Percentiles rank a stretch among this genome's conserved stretches.
Evolutionary conservation across 2,797 vertebrate species (phyloP).

Genomic region (Meda fulgida): DNA sequence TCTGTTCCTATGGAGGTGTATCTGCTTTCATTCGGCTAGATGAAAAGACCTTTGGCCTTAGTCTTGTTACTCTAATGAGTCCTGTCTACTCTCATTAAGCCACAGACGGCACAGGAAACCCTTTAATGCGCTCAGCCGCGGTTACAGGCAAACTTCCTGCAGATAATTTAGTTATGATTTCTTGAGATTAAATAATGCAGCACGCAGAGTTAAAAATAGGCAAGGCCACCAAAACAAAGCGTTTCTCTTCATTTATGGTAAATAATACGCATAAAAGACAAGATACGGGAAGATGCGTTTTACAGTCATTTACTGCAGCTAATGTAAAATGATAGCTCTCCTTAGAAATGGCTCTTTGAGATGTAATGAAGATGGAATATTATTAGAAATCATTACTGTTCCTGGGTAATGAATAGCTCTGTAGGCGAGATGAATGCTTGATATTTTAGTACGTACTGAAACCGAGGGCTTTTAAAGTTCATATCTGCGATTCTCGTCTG

Average conservation of each 20-base stretch:
- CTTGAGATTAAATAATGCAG: conserved; percentile 19
- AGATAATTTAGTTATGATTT: conserved; percentile 20
- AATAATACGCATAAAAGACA: background rate
- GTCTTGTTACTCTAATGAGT: conserved; percentile 41
- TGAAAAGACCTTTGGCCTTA: conserved; percentile 31
- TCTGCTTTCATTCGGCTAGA: conserved; percentile 20
- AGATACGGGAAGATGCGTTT: background rate
- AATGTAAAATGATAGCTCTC: background rate
- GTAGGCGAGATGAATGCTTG: conserved; percentile 30
- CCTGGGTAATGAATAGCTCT: background rate
- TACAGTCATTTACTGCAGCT: background rate
- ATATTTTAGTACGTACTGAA: conserved; percentile 16
- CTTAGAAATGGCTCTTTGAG: background rate
- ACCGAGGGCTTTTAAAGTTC: conserved; percentile 28
- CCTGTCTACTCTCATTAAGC: conserved; percentile 44
- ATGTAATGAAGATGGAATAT: background rate
- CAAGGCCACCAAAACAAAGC: background rate
- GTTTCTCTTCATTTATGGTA: conserved; percentile 6
- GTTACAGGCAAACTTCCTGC: conserved; percentile 30
- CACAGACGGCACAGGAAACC: conserved; percentile 27
- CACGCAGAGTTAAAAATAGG: conserved; percentile 15
- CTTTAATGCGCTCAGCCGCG: conserved; percentile 21
- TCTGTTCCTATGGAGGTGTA: conserved; percentile 7
- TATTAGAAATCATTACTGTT: background rate
- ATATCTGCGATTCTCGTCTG: background rate